Evolutionary conservation across 35 echinoderm and acorn worm genomes (phyloP), one percentile per base, ranked within the genome.

Genomic region (Patiria miniata): DNA sequence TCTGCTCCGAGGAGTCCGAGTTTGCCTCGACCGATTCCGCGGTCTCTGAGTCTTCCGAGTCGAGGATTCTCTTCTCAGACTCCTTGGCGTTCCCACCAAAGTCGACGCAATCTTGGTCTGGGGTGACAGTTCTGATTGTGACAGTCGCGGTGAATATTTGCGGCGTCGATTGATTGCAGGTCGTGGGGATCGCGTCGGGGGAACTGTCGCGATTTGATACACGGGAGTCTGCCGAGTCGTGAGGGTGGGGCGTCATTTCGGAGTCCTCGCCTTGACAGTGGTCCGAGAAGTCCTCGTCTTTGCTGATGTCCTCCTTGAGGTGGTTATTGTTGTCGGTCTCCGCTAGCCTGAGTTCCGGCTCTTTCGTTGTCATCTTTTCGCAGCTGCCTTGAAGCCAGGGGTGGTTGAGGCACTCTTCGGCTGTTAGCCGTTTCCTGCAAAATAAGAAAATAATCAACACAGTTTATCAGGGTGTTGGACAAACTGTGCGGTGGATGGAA

Each of bases 341-440:
- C 26, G 34, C 16, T 14, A 22, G 8, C 65, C 26, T 10, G 21
- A 34, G 14, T 26, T 34, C 34, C 34, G 2, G 34, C 3, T 14
- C 3, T 32, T 26, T 22, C 29, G 26, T 34, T 30, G 65, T 73
- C 65, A 15, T 26, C 26, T 10, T 30, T 9, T 36, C 12, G 42
- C 42, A 47, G 42, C 42, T 47, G 42, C 4, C 65, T 22, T 58
- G 85, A 60, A 87, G n/a, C 85, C 85, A 87, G 1, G 38, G 68
- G 39, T 87, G 85, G 21, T 87, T 77, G 8, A 87, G 85, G 76
- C 85, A 87, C 85, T 87, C 65, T 21, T 17, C n/a, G 0, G 76
- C 85, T 52, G 44, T 87, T 28, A 87, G 85, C 30, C 85, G 85
- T 52, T 78, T 87, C 36, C 85, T 87, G 85, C 40, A 14, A 34